These are phyloP conservation scores for Hoplias malabaricus DNA, from an alignment of 2,113 vertebrate genomes.

Conservation along the genomic window DNA sequence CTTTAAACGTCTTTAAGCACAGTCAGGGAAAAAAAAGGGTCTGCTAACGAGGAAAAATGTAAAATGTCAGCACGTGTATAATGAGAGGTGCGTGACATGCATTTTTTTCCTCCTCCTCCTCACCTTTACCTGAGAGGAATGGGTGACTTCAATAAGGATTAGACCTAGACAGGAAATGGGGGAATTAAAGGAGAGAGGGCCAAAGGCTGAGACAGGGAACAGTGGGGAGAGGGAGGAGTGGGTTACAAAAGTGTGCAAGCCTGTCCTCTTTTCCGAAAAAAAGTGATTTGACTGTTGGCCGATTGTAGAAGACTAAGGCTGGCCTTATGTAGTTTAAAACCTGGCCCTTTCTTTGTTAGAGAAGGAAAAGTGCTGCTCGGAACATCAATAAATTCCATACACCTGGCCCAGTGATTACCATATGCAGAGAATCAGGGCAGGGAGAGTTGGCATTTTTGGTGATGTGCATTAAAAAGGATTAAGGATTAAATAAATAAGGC, in stretches of 20 bases:
- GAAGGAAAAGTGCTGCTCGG: background rate
- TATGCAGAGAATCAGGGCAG: background rate
- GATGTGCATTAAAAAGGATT: slow-evolving; percentile 8
- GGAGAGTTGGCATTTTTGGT: background rate
- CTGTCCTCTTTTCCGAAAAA: background rate
- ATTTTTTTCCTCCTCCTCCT: slow-evolving; percentile 1
- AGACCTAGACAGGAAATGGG: slow-evolving; percentile 28
- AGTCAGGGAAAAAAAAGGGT: slow-evolving; percentile 9
- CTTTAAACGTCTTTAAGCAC: slow-evolving; percentile 37
- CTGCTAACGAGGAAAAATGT: slow-evolving; percentile 43
- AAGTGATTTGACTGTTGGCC: background rate
- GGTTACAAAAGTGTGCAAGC: background rate
- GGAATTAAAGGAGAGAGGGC: slow-evolving; percentile 6
- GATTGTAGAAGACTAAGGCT: background rate
- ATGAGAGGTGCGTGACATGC: slow-evolving; percentile 48
- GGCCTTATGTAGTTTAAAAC: background rate
- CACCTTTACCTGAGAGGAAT: slow-evolving; percentile 50
- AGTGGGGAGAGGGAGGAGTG: background rate
- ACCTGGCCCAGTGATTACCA: background rate
- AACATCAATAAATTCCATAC: background rate
- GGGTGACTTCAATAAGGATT: slow-evolving; percentile 24
- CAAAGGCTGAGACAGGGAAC: background rate
- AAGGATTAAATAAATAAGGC: background rate
- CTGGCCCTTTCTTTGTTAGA: background rate
- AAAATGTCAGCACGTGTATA: slow-evolving; percentile 56